Conservation (phyloP, 92 coral and sea anemone genomes). For the Nematostella vectensis region DNA sequence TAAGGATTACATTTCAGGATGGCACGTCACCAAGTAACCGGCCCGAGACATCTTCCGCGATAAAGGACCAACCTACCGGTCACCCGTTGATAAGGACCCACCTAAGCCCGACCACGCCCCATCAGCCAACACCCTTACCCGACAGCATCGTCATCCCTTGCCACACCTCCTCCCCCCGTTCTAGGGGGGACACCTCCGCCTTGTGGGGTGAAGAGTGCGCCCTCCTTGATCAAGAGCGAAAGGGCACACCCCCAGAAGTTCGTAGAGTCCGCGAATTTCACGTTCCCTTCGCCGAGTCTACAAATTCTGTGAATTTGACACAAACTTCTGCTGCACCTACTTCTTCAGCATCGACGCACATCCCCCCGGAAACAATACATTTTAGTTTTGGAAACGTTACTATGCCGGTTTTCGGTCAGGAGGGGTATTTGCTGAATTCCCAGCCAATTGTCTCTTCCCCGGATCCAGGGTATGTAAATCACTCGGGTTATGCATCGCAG, state of each 20-base stretch:
- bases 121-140: conserved; percentile 25
- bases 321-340: conserved; percentile 1
- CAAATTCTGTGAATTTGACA: not conserved
- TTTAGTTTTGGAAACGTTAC: conserved; percentile 1
- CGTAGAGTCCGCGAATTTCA: too few species aligned
- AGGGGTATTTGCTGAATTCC: not conserved
- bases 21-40: not conserved
- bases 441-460: conserved; percentile 4
- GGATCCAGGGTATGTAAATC: not conserved
- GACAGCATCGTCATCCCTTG: not conserved
- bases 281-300: not conserved
- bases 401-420: not conserved
- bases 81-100: not conserved
- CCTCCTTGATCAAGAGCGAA: too few species aligned
- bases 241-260: too few species aligned
- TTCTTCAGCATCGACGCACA: not conserved
- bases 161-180: not conserved
- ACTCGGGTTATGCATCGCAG: conserved; percentile 7
- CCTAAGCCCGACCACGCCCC: conserved; percentile 2
- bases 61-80: not conserved
- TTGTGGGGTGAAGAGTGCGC: too few species aligned
- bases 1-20: conserved; percentile 1
- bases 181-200: not conserved
- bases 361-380: conserved; percentile 2
- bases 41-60: not conserved